phyloP scores from a whole-genome alignment of 2,888 invertebrate genomes.

The Trichopria drosophilae region DNA sequence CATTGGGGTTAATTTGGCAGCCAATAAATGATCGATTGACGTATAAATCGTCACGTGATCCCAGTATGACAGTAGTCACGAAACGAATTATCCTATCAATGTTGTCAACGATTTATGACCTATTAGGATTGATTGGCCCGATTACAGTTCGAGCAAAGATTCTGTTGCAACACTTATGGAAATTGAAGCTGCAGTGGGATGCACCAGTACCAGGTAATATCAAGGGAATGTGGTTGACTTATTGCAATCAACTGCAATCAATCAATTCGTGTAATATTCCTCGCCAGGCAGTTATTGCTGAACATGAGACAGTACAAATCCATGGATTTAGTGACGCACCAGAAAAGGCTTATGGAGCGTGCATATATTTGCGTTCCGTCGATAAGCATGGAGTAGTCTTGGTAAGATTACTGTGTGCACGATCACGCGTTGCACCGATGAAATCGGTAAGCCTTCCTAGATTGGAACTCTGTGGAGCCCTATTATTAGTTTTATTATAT shows the following conservation, averaged over 20 bases:
- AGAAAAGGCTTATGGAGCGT: too few relatives aligned
- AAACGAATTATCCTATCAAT: slow-evolving; percentile 34
- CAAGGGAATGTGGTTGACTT: too few relatives aligned
- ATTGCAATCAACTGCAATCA: too few relatives aligned
- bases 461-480: slow-evolving; percentile 30
- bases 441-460: slow-evolving; percentile 29
- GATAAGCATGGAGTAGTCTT: too few relatives aligned
- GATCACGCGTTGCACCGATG: slow-evolving; percentile 30
- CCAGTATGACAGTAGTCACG: neutral
- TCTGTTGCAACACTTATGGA: slow-evolving; percentile 25
- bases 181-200: slow-evolving; percentile 37
- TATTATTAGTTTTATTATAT: slow-evolving; percentile 21
- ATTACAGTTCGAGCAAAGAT: slow-evolving; percentile 35
- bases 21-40: too few relatives aligned
- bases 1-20: too few relatives aligned
- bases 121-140: slow-evolving; percentile 37
- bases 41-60: too few relatives aligned
- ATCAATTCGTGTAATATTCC: too few relatives aligned
- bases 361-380: too few relatives aligned
- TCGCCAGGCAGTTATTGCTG: too few relatives aligned
- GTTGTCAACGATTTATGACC: slow-evolving; percentile 37
- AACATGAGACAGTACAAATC: too few relatives aligned
- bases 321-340: too few relatives aligned
- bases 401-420: slow-evolving; percentile 25
- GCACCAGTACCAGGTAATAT: slow-evolving; percentile 31